phyloP scores from a whole-genome alignment of 2,888 invertebrate genomes.

The Scrobipalpa atriplicella region DNA sequence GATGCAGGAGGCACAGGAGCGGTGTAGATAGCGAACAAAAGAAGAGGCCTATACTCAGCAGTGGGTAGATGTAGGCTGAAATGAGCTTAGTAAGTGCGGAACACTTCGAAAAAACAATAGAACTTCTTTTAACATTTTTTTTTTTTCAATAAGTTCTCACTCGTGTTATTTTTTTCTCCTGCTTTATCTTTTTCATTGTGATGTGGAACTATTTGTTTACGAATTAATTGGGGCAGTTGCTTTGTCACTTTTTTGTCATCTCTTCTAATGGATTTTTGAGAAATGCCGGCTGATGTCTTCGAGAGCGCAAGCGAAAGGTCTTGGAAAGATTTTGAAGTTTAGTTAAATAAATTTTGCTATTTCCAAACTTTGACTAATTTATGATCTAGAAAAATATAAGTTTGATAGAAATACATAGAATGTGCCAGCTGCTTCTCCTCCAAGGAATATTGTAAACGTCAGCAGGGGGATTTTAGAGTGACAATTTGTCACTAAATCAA shows the following conservation, averaged over 20 bases:
- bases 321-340: neutral
- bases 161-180: neutral
- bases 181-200: constrained; percentile 44
- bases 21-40: too few species aligned
- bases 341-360: neutral
- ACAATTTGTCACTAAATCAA: too few species aligned
- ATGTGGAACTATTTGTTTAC: constrained; percentile 58
- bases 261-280: neutral
- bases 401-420: too few species aligned
- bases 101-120: neutral
- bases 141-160: neutral
- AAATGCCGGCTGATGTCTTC: neutral
- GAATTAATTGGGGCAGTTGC: constrained; percentile 61
- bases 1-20: too few species aligned
- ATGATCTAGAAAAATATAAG: too few species aligned
- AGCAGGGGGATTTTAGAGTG: too few species aligned
- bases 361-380: too few species aligned
- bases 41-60: too few species aligned
- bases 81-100: neutral
- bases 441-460: too few species aligned
- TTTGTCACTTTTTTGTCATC: constrained; percentile 29
- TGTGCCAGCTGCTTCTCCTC: too few species aligned
- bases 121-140: too few species aligned
- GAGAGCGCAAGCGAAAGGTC: neutral
- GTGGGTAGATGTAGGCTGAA: too few species aligned